These are phyloP conservation scores for Oceanodroma tethys DNA, from an alignment of 2,113 vertebrate species.

Conservation along the genomic window DNA sequence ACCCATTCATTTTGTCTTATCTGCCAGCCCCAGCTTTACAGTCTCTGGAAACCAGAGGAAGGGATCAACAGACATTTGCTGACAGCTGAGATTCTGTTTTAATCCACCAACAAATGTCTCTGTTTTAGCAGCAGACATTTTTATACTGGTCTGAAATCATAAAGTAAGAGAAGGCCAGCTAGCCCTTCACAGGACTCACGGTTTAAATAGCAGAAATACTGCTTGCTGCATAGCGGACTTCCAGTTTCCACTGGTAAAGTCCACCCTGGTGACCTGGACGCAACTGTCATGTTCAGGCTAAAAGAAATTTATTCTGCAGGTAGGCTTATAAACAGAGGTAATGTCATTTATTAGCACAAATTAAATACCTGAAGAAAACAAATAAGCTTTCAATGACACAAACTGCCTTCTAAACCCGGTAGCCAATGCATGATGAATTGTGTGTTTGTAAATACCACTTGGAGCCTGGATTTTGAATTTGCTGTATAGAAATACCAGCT, in stretches of 20 bases:
- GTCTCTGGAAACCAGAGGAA: neutral
- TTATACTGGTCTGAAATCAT: neutral
- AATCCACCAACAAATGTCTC: neutral
- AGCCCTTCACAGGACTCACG: neutral
- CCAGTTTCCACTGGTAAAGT: neutral
- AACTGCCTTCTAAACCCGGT: neutral
- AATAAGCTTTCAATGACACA: neutral
- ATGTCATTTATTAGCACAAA: neutral
- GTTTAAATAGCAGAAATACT: neutral
- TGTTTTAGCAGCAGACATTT: neutral
- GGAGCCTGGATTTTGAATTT: neutral
- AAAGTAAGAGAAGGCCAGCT: neutral
- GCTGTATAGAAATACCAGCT: neutral
- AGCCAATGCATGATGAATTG: neutral
- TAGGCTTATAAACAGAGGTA: neutral
- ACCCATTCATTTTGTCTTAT: neutral
- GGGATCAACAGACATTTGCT: neutral
- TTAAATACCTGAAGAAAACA: neutral
- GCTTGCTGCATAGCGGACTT: neutral
- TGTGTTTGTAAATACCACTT: neutral
- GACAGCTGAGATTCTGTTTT: neutral
- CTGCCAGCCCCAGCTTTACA: neutral
- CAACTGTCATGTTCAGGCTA: neutral
- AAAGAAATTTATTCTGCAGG: neutral
- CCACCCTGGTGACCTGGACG: neutral